Evolutionary conservation across 2,888 invertebrate species (phyloP), one percentile per base, ranked within the genome.

Genomic region (Lampropteryx suffumata): DNA sequence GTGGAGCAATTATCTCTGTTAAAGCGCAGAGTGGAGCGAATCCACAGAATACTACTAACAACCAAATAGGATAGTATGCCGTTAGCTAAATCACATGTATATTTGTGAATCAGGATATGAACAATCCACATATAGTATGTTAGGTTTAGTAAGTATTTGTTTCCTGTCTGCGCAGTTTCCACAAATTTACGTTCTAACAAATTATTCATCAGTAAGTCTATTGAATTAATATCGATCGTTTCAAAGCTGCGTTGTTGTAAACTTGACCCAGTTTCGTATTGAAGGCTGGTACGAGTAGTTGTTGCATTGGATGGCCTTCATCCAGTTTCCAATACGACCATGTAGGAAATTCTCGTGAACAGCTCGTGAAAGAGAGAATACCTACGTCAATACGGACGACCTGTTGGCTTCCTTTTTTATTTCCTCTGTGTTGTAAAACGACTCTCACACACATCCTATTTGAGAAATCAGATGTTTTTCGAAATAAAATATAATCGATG

Each of bases 201-300:
- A 42, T 50, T 57, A 53, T 50, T 54, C 46, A 57, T 55, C 50
- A 48, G 39, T 54, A 28, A 17, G 44, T 37, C 28, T 44, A 55
- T 54, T 50, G 55, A 52, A 59, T 55, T 55, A 56, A 55, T 53
- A 24, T 26, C 32, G 44, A 42, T 49, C 41, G 43, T 43, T 45
- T 59, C 57, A 58, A 58, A 64, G 59, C 61, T 62, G 54, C 57
- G 54, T 55, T 57, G 56, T 51, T 59, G 50, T 67, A 73, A 75
- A 75, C 76, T 76, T 76, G 76, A 75, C 76, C 74, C 48, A 72
- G 59, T 66, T 76, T 51, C 42, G 35, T 56, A n/a, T 52, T 60
- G 57, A 61, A 67, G 64, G 69, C 64, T 71, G 56, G 62, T 59
- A 21, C 21, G 2, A 21, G 21, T 24, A 60, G 69, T 57, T 66